phyloP scores from a whole-genome alignment of 2,888 invertebrate species.

The Endotricha flammealis region DNA sequence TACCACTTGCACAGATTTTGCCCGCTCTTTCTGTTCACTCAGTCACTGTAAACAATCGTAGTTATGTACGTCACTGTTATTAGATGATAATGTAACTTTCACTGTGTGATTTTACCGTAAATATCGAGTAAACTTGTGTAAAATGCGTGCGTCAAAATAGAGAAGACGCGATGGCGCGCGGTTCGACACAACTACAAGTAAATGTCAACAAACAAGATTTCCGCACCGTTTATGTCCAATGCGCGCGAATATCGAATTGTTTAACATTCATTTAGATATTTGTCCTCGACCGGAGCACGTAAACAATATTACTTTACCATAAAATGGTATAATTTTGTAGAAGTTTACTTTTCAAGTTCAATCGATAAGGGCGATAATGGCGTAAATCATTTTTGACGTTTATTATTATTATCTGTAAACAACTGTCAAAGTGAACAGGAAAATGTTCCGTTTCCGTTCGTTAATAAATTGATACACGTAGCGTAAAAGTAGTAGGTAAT shows the following conservation, averaged over 20 bases:
- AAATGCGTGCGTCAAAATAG: conserved; percentile 42
- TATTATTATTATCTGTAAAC: conserved; percentile 7
- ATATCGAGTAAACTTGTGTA: conserved; percentile 32
- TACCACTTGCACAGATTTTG: conserved; percentile 64
- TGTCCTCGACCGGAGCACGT: neutral
- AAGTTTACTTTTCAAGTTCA: conserved; percentile 4
- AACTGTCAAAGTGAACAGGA: conserved; percentile 11
- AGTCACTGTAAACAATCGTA: conserved; percentile 33
- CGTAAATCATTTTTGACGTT: conserved; percentile 15
- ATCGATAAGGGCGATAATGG: conserved; percentile 14
- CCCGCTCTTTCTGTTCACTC: conserved; percentile 61
- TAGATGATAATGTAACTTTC: conserved; percentile 36
- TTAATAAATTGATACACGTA: neutral
- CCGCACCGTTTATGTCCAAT: conserved; percentile 30
- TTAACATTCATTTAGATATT: neutral
- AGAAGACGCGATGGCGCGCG: conserved; percentile 57
- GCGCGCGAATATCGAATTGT: conserved; percentile 24
- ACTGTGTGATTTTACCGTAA: conserved; percentile 33
- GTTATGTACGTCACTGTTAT: conserved; percentile 30
- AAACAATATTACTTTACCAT: neutral
- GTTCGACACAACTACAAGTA: conserved; percentile 57
- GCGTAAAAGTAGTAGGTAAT: neutral
- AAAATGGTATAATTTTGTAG: conserved; percentile 1
- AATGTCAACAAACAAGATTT: conserved; percentile 59
- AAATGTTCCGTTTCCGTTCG: conserved; percentile 14